phyloP scores from a whole-genome alignment of 2,113 vertebrate genomes.

The Probosciger aterrimus region DNA sequence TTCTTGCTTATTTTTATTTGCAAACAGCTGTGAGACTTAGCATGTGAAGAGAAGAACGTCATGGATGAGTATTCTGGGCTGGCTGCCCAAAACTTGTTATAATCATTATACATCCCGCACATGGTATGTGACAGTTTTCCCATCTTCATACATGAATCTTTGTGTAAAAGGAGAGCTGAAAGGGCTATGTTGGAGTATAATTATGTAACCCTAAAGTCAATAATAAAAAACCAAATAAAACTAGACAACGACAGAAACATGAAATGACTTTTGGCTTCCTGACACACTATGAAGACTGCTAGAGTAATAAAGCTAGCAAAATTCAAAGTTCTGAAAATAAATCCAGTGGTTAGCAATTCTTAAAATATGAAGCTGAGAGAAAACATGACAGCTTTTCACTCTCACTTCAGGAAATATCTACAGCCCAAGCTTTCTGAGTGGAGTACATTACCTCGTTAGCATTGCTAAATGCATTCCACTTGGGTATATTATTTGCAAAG shows the following conservation, averaged over 20 bases:
- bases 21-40: constrained; percentile 18
- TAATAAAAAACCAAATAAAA: not conserved
- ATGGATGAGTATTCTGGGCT: not conserved
- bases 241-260: not conserved
- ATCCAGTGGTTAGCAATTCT: not conserved
- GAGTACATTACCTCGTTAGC: not conserved
- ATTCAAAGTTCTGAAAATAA: not conserved
- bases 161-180: not conserved
- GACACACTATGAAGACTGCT: not conserved
- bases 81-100: not conserved
- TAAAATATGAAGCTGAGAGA: not conserved
- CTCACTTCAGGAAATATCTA: not conserved
- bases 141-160: not conserved
- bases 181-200: not conserved
- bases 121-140: not conserved
- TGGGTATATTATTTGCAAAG: not conserved
- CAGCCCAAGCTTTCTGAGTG: not conserved
- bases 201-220: not conserved
- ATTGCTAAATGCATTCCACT: not conserved
- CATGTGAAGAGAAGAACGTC: not conserved
- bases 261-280: not conserved
- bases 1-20: constrained; percentile 21
- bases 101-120: not conserved
- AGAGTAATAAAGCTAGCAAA: not conserved
- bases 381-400: not conserved